Evolutionary conservation across 2,888 invertebrate species (phyloP), one percentile per base, ranked within the genome.

Genomic region (Leptinotarsa juncta): DNA sequence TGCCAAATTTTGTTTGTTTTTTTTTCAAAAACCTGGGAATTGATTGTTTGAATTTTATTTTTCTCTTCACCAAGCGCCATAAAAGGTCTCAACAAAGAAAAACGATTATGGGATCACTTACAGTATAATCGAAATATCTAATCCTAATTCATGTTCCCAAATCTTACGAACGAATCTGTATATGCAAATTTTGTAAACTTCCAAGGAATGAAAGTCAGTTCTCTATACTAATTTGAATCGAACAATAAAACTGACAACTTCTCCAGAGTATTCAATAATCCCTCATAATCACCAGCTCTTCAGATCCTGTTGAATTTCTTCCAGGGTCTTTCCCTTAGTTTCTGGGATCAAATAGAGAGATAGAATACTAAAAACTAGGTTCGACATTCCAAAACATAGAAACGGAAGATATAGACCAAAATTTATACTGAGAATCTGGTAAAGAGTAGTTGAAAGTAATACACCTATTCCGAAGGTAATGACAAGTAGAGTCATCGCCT

Each of bases 261-360:
- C 42, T 42, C 3, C 42, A 42, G 42, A 42, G 42, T 42, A 10
- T 10, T 42, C 16, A 16, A 55, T 23, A 3, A n/a, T 55, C 3
- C 10, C 18, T 55, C 3, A 18, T 5, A 12, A 18, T 18, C 14
- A 20, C 20, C 20, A 55, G 12, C 20, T 55, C 55, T 55, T 55
- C 10, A 55, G 20, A 55, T 55, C 23, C 7, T 85, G 84, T 73
- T 87, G 86, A 69, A 86, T 86, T 78, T 86, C 85, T 70, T 85
- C 85, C 50, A 87, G 78, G 4, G 85, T 84, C 73, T 84, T 85
- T 4, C 85, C 86, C 78, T 82, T 84, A 3, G 86, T 86, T 78
- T 87, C 86, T 0, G 85, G 85, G 42, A 87, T 78, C 67, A 82
- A 80, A 75, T 78, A 83, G 69, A 82, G 80, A 3, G 83, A 81